Base-by-base conservation (phyloP, 1,140 invertebrate species). In the Bombus superbus region DNA sequence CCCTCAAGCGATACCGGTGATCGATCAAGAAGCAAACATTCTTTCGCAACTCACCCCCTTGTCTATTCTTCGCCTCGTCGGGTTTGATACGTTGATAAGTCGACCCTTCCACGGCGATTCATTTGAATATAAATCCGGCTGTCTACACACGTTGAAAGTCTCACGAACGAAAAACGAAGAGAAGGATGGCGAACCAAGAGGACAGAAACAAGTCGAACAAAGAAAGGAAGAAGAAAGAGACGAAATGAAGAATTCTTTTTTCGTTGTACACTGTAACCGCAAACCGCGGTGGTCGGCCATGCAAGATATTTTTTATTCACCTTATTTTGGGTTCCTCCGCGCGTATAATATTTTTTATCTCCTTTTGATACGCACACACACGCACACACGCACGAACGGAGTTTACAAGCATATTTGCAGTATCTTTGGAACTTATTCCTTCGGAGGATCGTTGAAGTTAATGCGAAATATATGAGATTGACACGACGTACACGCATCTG, bases 71-170 rank as follows among this genome's bases (percentile, higher is more conserved):
- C 64, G 69, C 69, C 69, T 66, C 73, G 62, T 59, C 72, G 73
- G 72, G 47, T 83, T 82, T 79, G 88, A 88, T 82, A 79, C 83
- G 64, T 83, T 77, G 81, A 90, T 91, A 84, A 89, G 85, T 88
- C 86, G 81, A 81, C 79, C 77, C 83, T 81, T 88, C 86, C 80
- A 90, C 86, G 85, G 84, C 84, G 83, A 92, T 90, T 90, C 89
- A 90, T 90, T 90, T 90, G 86, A 90, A 90, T 90, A 90, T 90
- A 90, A 90, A 90, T 90, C 88, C 81, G 86, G 77, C 86, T 90
- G 89, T 89, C 81, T 85, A 53, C 81, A 74, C 82, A 57, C 74
- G 71, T 64, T 74, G 47, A 53, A 38, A 83, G 59, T 28, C 83
- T 68, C 57, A 35, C 62, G 87, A 74, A 38, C 40, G 79, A 38